Conservation (phyloP, 2,113 vertebrate species). For the Amazona vittata region DNA sequence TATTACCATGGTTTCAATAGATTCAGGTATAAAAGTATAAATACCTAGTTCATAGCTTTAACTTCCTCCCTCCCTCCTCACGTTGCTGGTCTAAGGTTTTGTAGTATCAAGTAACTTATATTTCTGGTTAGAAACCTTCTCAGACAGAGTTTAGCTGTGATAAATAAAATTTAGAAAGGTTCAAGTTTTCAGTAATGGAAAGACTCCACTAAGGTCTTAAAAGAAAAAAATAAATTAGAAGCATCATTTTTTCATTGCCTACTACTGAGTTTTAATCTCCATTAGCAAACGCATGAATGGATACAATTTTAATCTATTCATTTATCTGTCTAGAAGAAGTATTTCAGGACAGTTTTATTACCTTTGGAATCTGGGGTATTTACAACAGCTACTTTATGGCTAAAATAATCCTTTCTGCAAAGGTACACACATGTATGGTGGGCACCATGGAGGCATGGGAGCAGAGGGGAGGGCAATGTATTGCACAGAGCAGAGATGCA, state of each 20-base stretch:
- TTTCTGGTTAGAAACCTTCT: not conserved
- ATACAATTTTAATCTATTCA: not conserved
- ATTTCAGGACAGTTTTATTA: not conserved
- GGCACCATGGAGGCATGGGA: accelerated
- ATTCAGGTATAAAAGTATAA: not conserved
- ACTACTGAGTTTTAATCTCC: not conserved
- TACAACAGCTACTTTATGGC: not conserved
- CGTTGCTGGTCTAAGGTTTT: not conserved
- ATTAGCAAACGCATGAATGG: not conserved
- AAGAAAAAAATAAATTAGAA: not conserved
- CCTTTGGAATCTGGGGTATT: not conserved
- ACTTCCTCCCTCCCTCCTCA: not conserved
- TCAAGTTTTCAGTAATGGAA: not conserved
- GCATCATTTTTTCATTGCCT: not conserved
- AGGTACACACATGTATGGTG: not conserved
- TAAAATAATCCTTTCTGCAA: not conserved
- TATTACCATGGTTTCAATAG: not conserved
- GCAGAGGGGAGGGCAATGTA: not conserved
- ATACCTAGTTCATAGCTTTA: not conserved
- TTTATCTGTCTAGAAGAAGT: not conserved
- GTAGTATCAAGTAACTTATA: not conserved
- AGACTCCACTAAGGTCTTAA: not conserved
- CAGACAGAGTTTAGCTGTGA: not conserved
- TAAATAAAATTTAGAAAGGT: not conserved
- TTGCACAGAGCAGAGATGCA: not conserved